Evolutionary conservation across 2,797 vertebrate genomes (phyloP).

Genomic region (Propithecus perrieri): DNA sequence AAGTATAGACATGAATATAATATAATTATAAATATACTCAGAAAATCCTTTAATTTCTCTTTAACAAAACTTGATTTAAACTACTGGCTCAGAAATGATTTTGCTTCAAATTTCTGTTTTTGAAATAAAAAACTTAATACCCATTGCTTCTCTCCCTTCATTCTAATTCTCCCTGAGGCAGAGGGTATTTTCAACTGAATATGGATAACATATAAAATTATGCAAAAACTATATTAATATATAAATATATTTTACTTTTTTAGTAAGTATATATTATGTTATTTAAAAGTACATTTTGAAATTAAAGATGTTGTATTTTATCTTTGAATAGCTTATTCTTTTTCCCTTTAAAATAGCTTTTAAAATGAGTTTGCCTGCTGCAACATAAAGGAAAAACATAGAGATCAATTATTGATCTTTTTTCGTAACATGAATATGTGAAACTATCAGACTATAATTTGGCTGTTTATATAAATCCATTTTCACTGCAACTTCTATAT

Average conservation of each 20-base stretch:
- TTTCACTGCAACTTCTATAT: background rate
- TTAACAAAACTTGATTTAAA: background rate
- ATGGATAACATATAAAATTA: background rate
- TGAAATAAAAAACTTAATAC: background rate
- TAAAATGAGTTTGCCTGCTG: background rate
- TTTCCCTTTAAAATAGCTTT: background rate
- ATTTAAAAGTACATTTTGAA: background rate
- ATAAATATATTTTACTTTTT: background rate
- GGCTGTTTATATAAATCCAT: background rate
- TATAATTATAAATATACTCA: background rate
- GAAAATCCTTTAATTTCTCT: background rate
- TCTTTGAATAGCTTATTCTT: background rate
- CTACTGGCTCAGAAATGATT: background rate
- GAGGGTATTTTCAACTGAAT: background rate
- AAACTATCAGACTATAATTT: background rate
- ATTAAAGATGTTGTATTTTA: background rate
- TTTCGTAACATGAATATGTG: background rate
- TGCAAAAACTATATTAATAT: background rate
- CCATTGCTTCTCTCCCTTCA: background rate
- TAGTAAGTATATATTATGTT: background rate
- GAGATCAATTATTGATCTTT: background rate
- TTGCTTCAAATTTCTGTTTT: background rate
- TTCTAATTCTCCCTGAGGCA: background rate
- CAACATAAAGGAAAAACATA: background rate
- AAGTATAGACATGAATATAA: background rate